Evolutionary conservation across 2,888 invertebrate species (phyloP).

Genomic region (Augiades crinisus): DNA sequence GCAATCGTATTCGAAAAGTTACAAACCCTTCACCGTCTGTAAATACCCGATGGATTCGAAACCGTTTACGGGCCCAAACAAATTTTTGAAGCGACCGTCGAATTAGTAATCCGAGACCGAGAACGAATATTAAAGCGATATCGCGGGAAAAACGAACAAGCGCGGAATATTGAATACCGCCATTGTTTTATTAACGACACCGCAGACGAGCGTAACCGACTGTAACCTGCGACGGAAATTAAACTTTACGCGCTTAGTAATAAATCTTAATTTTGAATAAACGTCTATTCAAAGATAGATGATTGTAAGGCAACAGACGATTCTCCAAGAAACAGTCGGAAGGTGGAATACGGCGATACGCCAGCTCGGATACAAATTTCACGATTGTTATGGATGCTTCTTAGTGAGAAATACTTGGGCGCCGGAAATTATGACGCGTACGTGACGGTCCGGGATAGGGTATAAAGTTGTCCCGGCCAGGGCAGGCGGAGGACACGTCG

Average conservation of each 20-base stretch:
- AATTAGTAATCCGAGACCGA: constrained; percentile 53
- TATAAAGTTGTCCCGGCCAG: background rate
- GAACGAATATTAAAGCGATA: constrained; percentile 60
- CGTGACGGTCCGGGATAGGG: constrained; percentile 15
- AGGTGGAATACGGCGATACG: constrained; percentile 42
- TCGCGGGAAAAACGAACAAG: constrained; percentile 60
- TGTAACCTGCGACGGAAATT: constrained; percentile 13
- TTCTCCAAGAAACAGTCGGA: constrained; percentile 29
- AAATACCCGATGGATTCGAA: constrained; percentile 14
- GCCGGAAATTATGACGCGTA: constrained; percentile 37
- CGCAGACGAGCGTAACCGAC: constrained; percentile 9
- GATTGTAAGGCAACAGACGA: background rate
- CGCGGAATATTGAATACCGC: constrained; percentile 56
- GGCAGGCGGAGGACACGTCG: too few species aligned
- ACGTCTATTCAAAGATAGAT: constrained; percentile 9
- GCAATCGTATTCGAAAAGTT: constrained; percentile 2
- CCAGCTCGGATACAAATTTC: constrained; percentile 67
- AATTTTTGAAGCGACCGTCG: constrained; percentile 33
- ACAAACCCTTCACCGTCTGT: background rate
- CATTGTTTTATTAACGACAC: constrained; percentile 46
- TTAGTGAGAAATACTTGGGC: constrained; percentile 38
- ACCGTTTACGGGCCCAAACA: constrained; percentile 31
- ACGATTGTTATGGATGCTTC: constrained; percentile 49
- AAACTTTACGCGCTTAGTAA: constrained; percentile 16
- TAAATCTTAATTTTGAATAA: constrained; percentile 28